These are phyloP conservation scores for Anolis apletophallus DNA, from an alignment of 2,797 vertebrate genomes.

Conservation along the genomic window DNA sequence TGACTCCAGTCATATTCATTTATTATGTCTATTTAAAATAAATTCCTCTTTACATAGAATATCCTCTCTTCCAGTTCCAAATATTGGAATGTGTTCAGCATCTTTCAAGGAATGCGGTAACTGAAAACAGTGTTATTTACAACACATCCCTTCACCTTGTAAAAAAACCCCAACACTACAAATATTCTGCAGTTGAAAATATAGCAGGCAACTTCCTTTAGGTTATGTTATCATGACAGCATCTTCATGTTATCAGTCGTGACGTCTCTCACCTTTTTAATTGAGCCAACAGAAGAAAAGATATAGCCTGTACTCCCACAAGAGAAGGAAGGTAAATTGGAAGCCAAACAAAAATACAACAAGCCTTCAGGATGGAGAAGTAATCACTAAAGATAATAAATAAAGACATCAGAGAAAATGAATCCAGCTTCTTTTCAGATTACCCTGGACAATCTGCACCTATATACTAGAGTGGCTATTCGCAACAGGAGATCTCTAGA, in stretches of 20 bases:
- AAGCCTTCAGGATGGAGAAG: not conserved
- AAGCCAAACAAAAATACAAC: not conserved
- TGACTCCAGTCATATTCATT: too few species aligned
- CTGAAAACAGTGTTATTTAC: not conserved
- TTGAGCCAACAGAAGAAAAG: not conserved
- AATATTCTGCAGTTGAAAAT: not conserved
- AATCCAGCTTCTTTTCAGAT: slow-evolving; percentile 26
- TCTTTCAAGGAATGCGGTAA: not conserved
- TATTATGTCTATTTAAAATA: not conserved
- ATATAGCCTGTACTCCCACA: slow-evolving; percentile 5
- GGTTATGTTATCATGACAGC: not conserved
- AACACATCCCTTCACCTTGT: not conserved
- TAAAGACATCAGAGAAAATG: slow-evolving; percentile 7
- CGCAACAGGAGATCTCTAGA: not conserved
- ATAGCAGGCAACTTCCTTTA: not conserved
- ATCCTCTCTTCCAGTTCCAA: not conserved
- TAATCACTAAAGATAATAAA: not conserved
- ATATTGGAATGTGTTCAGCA: not conserved
- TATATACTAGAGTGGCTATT: not conserved
- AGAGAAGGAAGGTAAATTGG: rapidly evolving
- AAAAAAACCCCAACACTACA: slow-evolving; percentile 22
- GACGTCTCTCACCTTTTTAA: not conserved
- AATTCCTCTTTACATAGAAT: not conserved
- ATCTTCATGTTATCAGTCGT: not conserved
- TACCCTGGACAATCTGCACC: slow-evolving; percentile 9